Percentiles rank a stretch among this genome's conserved stretches.
Conservation (phyloP, 1,140 invertebrate genomes). For the Bombus consobrinus region DNA sequence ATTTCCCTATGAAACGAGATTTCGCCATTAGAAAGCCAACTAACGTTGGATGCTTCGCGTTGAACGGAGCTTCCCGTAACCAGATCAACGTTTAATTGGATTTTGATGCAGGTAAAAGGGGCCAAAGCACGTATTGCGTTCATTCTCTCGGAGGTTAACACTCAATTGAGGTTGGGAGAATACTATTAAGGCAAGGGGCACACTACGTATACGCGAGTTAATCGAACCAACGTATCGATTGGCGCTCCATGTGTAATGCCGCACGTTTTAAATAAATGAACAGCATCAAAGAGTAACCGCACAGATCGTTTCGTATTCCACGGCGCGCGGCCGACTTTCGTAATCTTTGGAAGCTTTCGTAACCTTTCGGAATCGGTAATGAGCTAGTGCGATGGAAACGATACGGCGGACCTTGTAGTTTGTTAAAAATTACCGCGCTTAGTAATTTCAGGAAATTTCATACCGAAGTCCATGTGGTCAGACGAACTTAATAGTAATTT, state of each 20-base stretch:
- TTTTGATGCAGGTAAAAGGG: slow-evolving; percentile 37
- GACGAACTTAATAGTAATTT: neutral
- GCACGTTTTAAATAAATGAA: slow-evolving; percentile 20
- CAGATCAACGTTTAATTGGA: slow-evolving; percentile 32
- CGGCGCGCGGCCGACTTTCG: neutral
- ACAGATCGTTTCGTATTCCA: slow-evolving; percentile 10
- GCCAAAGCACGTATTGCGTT: neutral
- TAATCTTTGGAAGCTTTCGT: slow-evolving; percentile 8
- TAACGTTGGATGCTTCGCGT: slow-evolving; percentile 1
- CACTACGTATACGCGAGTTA: neutral
- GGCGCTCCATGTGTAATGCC: too few relatives aligned
- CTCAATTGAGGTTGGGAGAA: slow-evolving; percentile 31
- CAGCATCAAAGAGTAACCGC: neutral
- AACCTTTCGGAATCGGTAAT: slow-evolving; percentile 25
- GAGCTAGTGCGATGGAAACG: slow-evolving; percentile 3
- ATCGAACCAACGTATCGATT: slow-evolving; percentile 24
- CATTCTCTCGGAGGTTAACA: slow-evolving; percentile 40
- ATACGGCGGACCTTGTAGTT: neutral
- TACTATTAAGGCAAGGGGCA: slow-evolving; percentile 12
- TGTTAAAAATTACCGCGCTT: neutral
- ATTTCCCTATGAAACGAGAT: neutral
- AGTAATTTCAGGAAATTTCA: neutral
- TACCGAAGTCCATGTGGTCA: neutral
- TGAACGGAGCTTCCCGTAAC: slow-evolving; percentile 12
- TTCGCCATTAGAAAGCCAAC: too few relatives aligned